Percentiles rank a stretch among this genome's conserved stretches.
phyloP scores from a whole-genome alignment of 2,888 invertebrate species.

The Sesamia inferens region DNA sequence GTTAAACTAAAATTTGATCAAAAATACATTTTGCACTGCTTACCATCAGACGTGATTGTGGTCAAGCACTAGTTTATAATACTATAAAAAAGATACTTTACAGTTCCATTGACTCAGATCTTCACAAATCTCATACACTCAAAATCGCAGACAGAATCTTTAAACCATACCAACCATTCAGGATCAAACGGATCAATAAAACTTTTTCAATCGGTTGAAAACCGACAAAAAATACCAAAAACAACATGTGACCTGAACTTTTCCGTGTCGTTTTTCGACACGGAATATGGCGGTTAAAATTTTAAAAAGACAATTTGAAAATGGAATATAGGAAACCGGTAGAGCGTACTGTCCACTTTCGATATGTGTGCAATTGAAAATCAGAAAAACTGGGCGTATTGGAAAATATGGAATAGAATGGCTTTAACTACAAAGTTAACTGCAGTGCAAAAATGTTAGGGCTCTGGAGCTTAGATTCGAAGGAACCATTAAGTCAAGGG shows the following conservation, averaged over 20 bases:
- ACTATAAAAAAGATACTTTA: neutral
- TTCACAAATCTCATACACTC: neutral
- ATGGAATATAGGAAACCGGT: conserved; percentile 41
- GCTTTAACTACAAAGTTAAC: conserved; percentile 23
- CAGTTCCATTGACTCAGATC: neutral
- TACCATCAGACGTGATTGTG: no score
- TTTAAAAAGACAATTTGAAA: conserved; percentile 42
- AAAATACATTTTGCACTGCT: no score
- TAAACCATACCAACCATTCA: conserved; percentile 28
- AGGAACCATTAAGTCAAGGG: conserved; percentile 4
- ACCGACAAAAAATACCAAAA: conserved; percentile 21
- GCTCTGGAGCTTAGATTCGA: neutral
- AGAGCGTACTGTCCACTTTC: conserved; percentile 23
- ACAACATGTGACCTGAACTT: conserved; percentile 28
- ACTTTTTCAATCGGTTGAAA: conserved; percentile 14
- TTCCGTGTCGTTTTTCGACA: conserved; percentile 40
- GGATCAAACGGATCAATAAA: conserved; percentile 22
- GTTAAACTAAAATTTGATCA: no score
- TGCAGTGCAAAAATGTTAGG: conserved; percentile 27
- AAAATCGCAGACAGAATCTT: conserved; percentile 26
- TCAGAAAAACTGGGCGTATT: conserved; percentile 23
- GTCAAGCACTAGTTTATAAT: no score
- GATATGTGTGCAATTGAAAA: conserved; percentile 43
- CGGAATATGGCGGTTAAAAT: conserved; percentile 36
- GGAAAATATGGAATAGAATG: conserved; percentile 17